A percentile compares a stretch with the other conserved stretches of the same genome.
These are phyloP conservation scores for Dromococcyx pavoninus DNA, from an alignment of 2,797 vertebrate species.

Conservation along the genomic window DNA sequence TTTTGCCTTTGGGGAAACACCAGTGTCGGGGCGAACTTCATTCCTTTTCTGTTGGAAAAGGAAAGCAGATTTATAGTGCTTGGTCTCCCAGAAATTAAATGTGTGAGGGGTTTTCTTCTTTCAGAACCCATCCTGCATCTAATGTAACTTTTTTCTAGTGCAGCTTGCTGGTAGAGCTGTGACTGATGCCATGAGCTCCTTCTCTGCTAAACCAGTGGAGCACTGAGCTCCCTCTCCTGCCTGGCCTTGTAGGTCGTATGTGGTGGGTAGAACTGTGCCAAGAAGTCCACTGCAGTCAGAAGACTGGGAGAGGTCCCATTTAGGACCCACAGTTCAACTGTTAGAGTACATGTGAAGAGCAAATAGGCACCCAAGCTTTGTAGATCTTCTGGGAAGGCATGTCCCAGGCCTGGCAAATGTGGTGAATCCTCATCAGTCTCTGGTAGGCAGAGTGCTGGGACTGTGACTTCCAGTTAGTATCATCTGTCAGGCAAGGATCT, in stretches of 20 bases:
- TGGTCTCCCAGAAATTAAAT: neutral
- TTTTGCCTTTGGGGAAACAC: neutral
- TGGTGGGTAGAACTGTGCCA: fast-evolving
- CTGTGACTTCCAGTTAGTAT: neutral
- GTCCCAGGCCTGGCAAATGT: fast-evolving
- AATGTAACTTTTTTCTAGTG: neutral
- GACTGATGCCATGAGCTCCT: neutral
- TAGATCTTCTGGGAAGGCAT: neutral
- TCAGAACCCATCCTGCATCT: neutral
- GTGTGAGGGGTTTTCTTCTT: fast-evolving
- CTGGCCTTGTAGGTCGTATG: neutral
- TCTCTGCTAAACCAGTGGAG: neutral
- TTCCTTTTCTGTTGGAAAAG: neutral
- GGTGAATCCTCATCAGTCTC: neutral
- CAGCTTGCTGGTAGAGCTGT: neutral
- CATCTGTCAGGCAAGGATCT: neutral
- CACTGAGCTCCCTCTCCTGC: neutral
- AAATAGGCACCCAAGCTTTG: fast-evolving
- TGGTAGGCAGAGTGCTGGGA: neutral
- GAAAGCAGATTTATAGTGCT: neutral
- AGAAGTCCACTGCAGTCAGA: fast-evolving
- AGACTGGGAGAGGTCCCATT: fast-evolving
- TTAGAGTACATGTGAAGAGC: fast-evolving
- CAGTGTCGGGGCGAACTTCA: neutral
- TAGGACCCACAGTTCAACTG: neutral